phyloP scores from a whole-genome alignment of 2,797 vertebrate genomes.

The Phrynocephalus vlangalii region DNA sequence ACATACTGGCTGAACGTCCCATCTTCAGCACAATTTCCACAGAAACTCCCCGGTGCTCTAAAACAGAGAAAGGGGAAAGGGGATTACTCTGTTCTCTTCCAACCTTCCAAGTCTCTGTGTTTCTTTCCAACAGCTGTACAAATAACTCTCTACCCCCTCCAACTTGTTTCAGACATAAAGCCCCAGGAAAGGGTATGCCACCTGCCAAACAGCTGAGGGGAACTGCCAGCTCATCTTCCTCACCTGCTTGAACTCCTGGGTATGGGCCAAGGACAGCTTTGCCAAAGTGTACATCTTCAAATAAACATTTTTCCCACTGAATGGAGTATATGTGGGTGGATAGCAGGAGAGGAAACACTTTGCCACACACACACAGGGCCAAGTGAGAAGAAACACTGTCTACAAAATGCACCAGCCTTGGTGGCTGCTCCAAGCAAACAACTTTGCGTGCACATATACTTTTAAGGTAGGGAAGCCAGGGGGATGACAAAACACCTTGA shows the following conservation, averaged over 20 bases:
- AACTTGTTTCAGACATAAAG: conserved; percentile 9
- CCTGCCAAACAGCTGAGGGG: neutral
- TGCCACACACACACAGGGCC: too few relatives aligned
- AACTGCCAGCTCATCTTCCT: conserved; percentile 2
- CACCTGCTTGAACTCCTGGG: neutral
- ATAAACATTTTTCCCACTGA: conserved; percentile 17
- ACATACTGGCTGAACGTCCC: conserved; percentile 90
- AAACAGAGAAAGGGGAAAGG: neutral
- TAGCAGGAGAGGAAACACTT: neutral
- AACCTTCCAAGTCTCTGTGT: neutral
- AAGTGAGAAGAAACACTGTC: neutral
- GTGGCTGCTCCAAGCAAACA: neutral
- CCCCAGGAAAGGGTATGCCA: conserved; percentile 3
- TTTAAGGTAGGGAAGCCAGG: neutral
- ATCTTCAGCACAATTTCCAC: conserved; percentile 87
- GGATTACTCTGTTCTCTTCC: neutral
- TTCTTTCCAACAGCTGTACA: neutral
- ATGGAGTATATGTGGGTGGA: neutral
- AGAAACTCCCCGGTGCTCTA: conserved; percentile 79
- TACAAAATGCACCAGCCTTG: neutral
- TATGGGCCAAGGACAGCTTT: conserved; percentile 16
- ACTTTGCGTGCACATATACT: neutral
- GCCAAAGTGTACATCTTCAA: conserved; percentile 12
- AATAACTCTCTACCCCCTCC: neutral
- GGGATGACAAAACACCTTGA: neutral